These are phyloP conservation scores for Plagiodera versicolora DNA, from an alignment of 2,888 invertebrate species.

Conservation along the genomic window DNA sequence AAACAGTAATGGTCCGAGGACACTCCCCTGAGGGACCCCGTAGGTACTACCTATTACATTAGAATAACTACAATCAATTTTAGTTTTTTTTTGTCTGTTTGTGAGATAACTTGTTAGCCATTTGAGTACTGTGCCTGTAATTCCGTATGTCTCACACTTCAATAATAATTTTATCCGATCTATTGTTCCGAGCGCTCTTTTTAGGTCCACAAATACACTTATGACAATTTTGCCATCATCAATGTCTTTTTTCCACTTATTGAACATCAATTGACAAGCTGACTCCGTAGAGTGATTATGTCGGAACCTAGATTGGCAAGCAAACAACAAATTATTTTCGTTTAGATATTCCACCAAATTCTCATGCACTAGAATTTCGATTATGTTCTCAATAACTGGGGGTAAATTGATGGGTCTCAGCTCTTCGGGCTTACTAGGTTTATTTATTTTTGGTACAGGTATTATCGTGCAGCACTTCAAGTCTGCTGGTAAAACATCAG, in stretches of 20 bases:
- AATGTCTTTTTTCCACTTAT: background rate
- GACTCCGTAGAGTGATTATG: background rate
- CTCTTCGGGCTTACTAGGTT: no score
- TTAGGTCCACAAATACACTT: background rate
- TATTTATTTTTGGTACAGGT: no score
- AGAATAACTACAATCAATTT: constrained; percentile 1
- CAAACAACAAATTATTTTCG: no score
- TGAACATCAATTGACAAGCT: background rate
- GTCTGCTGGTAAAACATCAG: no score
- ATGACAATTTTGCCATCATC: background rate
- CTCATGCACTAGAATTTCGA: no score
- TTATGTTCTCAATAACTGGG: no score
- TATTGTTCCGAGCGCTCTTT: background rate
- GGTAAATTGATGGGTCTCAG: no score
- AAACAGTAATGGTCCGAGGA: background rate
- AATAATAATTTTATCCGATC: background rate
- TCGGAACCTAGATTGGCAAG: no score
- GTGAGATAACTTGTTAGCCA: background rate
- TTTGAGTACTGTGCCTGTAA: background rate
- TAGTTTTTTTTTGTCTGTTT: background rate
- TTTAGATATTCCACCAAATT: no score
- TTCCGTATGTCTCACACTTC: background rate
- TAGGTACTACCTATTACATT: background rate
- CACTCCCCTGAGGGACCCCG: background rate
- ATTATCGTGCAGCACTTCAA: no score